Percentiles rank a stretch among this genome's conserved stretches.
Conservation (phyloP, 2,797 vertebrate species). For the Bovichtus variegatus region DNA sequence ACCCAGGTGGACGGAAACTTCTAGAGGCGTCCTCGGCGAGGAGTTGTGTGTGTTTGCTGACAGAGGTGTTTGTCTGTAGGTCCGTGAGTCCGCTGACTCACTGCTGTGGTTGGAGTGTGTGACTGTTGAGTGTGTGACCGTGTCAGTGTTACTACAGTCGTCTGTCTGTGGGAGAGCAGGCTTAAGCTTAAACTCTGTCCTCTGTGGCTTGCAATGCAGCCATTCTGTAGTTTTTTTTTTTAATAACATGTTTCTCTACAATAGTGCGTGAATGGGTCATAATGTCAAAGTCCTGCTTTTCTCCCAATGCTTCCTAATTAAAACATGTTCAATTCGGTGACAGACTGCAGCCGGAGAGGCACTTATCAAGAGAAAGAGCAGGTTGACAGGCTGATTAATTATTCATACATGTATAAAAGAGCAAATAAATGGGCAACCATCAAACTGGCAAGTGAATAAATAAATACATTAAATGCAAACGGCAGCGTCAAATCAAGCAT, state of each 20-base stretch:
- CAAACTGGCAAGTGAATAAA: conserved; percentile 12
- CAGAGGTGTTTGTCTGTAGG: conserved; percentile 59
- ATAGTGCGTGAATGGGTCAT: conserved; percentile 1
- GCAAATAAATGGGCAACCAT: conserved; percentile 14
- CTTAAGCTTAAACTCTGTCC: conserved; percentile 38
- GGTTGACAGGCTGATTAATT: conserved; percentile 24
- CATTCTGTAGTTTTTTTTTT: not conserved
- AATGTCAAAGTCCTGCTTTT: conserved; percentile 17
- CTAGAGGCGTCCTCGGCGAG: conserved; percentile 25
- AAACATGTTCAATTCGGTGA: conserved; percentile 19
- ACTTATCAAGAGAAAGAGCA: conserved; percentile 31
- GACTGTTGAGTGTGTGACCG: conserved; percentile 53
- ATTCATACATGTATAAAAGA: conserved; percentile 28
- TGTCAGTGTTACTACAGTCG: conserved; percentile 65
- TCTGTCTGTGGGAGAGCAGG: conserved; percentile 28
- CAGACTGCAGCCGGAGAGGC: conserved; percentile 17
- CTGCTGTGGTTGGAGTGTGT: conserved; percentile 67
- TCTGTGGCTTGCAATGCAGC: not conserved
- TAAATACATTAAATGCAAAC: conserved; percentile 32
- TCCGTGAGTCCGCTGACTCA: conserved; percentile 74
- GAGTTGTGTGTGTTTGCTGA: conserved; percentile 65
- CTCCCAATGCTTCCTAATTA: not conserved
- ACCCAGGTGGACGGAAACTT: conserved; percentile 64
- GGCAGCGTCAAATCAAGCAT: conserved; percentile 21
- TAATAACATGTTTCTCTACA: not conserved